Evolutionary conservation across 2,797 vertebrate genomes (phyloP), one percentile per base, ranked within the genome.

Genomic region (Arremon aurantiirostris): DNA sequence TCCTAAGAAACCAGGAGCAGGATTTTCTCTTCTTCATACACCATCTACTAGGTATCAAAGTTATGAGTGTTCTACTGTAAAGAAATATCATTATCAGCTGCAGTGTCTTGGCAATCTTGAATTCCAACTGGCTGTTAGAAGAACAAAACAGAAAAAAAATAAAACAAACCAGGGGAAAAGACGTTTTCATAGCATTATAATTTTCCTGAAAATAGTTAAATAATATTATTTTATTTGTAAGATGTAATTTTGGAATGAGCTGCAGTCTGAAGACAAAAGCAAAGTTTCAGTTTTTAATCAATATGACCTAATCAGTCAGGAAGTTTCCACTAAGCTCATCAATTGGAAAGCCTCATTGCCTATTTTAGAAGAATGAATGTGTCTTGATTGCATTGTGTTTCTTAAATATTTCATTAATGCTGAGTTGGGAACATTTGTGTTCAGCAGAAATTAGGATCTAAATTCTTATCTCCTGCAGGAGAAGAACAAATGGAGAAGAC

Each of bases 381-480:
- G 34, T 64, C 81, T 63, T 90, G 81, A 92, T 94, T 93, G 34
- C 73, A 79, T 35, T 93, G 57, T 83, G 23, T 76, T 94, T 90
- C 60, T 41, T 82, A 86, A 93, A 87, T 89, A 93, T 84, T 84
- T 90, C 44, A 76, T 90, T 90, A 95, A 64, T 53, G 27, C 12
- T 66, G 46, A 42, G 5, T 50, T 90, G 34, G 20, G 37, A 80
- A 72, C 37, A 35, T 26, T 63, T 56, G 26, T 63, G n/a, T 57
- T 86, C 59, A 82, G 61, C 52, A 84, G n/a, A 93, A 95, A 76
- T 66, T 34, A 59, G 39, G 47, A 78, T 52, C 59, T 70, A 50
- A 86, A 90, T 59, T 89, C 44, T 80, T 79, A 27, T 59, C 34
- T 91, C 55, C n/a, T 44, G 8, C 30, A n/a, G 30, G 13, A 75